Percentiles rank a stretch among this genome's conserved stretches.
Conservation (phyloP, 2,113 vertebrate species). For the Dipodomys stephensi region DNA sequence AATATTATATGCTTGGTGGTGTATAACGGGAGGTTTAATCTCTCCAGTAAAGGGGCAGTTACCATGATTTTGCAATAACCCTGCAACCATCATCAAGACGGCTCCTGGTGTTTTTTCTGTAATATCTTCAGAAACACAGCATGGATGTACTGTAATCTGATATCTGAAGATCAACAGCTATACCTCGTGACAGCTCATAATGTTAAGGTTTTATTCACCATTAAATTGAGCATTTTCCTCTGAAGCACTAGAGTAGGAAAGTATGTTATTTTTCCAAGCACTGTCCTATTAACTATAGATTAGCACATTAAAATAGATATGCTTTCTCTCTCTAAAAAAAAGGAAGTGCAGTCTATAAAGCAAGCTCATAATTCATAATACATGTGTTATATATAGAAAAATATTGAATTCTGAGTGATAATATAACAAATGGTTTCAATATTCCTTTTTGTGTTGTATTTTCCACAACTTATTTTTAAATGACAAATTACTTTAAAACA, state of each 20-base stretch:
- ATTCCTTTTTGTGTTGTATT: too few species aligned
- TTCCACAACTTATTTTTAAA: too few species aligned
- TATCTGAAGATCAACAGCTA: constrained; percentile 86
- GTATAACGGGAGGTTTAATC: constrained; percentile 90
- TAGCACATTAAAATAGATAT: constrained; percentile 74
- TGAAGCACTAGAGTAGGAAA: constrained; percentile 78
- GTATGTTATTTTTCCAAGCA: constrained; percentile 80
- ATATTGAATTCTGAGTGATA: too few species aligned
- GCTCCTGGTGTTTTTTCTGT: constrained; percentile 87
- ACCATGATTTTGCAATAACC: constrained; percentile 87
- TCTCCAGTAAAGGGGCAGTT: constrained; percentile 87
- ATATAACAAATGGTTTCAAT: too few species aligned
- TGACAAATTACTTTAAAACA: too few species aligned
- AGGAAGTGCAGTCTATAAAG: neutral
- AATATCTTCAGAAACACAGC: constrained; percentile 88
- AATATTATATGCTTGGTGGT: constrained; percentile 90
- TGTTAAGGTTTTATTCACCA: constrained; percentile 85
- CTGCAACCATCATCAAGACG: constrained; percentile 88
- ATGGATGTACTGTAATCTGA: constrained; percentile 86
- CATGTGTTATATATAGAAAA: too few species aligned
- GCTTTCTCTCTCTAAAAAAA: constrained; percentile 3
- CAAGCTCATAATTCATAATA: neutral
- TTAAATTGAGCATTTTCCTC: constrained; percentile 84
- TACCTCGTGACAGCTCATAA: constrained; percentile 84
- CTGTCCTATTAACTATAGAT: constrained; percentile 83